Evolutionary conservation across 2,113 vertebrate genomes (phyloP), one percentile per base, ranked within the genome.

Genomic region (Oncorhynchus kisutch): DNA sequence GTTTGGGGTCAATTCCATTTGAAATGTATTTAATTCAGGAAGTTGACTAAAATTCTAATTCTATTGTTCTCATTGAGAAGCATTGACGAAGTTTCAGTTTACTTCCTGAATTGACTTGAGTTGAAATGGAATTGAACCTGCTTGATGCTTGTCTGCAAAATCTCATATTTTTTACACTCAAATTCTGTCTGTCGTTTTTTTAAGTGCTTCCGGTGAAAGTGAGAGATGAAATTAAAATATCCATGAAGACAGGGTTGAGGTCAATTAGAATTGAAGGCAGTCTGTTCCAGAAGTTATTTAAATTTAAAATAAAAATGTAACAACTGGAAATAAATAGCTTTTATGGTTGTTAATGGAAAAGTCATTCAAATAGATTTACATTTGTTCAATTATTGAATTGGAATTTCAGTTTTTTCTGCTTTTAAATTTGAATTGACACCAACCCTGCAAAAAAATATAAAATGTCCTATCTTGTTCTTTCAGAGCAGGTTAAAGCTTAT

Each of bases 291-390:
- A 45, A 45, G 39, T 45, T 0, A 3, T 45, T 11, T 45, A 11
- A 11, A 45, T 81, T 72, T 25, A 1, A 25, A 29, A 87, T 84
- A 88, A 88, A 84, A 89, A 89, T 90, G 81, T 68, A 82, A 86
- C 77, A 25, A 85, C 81, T 45, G 1, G 0, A 12, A 45, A 45
- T 45, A 45, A 45, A 11, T 45, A 3, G 2, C 39, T 45, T 12
- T 45, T 11, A 45, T 1, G 0, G 9, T 45, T 45, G 9, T 45
- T 45, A 11, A 11, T 45, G 2, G 39, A 79, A 86, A 79, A 27
- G 85, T 81, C 29, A 81, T 76, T 29, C 34, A 34, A 34, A 57
- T 84, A 73, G 82, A 25, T 86, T 86, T 75, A 76, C 22, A 16
- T 82, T 2, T 60, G 4, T 45, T 11, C 39, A 11, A 45, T 45